Base-by-base conservation (phyloP, 2,113 vertebrate species). In the Scalopus aquaticus region DNA sequence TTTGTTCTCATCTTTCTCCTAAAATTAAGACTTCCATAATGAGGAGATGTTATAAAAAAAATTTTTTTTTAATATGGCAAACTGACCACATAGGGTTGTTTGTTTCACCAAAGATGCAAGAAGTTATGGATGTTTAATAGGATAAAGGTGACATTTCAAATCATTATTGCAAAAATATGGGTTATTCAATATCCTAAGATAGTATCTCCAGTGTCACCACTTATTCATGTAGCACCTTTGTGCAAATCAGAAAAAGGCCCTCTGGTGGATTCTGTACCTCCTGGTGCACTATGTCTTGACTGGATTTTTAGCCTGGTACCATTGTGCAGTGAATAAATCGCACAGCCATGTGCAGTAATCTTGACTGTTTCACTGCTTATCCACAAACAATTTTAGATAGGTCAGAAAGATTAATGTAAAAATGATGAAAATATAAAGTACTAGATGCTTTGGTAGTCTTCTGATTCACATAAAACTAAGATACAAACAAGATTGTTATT, bases 1-100 rank as follows among this genome's bases (percentile, higher is more conserved):
- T 74, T 83, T 90, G 9, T 74, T 95, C 51, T 24, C 83, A 13
- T 84, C 73, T 84, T 74, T 19, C 32, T 90, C 56, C 67, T 94
- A 80, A 91, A 72, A 80, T 79, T 88, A 64, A 89, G 26, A 39
- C 54, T 44, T 80, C 30, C 20, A n/a, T 69, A 56, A 35, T 74
- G 51, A 95, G 39, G 44, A 51, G 54, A 30, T 39, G 17, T 46
- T 85, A 46, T 54, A 5, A 46, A 56, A 69, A 74, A 28, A 67
- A 51, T 60, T 60, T 26, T 22, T n/a, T 81, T 74, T 64, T 90
- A 56, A 85, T 62, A 67, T 32, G 22, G 58, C 37, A 65, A 72
- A 85, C 42, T 13, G 24, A n/a, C 16, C 73, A 93, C 89, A 32
- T 44, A 16, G 74, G 49, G 35, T 69, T 39, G 32, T 56, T 89